Base-by-base conservation (phyloP, 2,797 vertebrate species). In the Myotis findleyi region DNA sequence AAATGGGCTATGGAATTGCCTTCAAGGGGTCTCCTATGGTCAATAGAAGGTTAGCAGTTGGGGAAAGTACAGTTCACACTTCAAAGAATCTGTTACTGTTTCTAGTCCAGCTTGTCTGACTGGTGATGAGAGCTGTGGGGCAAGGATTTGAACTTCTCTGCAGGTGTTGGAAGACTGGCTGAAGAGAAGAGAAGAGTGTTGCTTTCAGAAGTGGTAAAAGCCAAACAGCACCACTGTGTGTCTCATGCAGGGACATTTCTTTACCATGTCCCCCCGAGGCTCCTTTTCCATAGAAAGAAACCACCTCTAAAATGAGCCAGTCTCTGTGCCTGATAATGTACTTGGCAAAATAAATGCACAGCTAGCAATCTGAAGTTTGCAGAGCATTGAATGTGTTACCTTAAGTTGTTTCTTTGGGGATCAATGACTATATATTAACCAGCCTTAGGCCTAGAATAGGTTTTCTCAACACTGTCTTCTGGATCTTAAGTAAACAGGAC, bases 401-500 rank as follows among this genome's bases (percentile, higher is more conserved):
- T 20, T 62, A 9, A 71, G 23, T 92, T 71, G 59, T 84, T 87
- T 89, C 18, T 73, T 59, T 82, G 83, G 23, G 23, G 84, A 53
- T 80, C 71, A n/a, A 1, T 47, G 66, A 57, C 33, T 21, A 3
- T 13, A 21, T 36, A 5, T 64, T 83, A 66, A 77, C 30, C n/a
- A 93, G 62, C 3, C n/a, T 87, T 57, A 20, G 80, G 44, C 38
- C 36, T 38, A 57, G 80, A 44, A 16, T 7, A 91, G 79, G 27
- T 73, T 85, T 77, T 57, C 62, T 89, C 55, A 59, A 25, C 33
- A 27, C 3, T 20, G 6, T 62, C 51, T 76, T 27, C n/a, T 53
- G 30, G 75, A 76, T 93, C 51, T 79, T 51, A 80, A 87, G 30
- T 72, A 69, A 91, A 93, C 5, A 47, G 64, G 25, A 91, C 33